Evolutionary conservation across 1,140 invertebrate species (phyloP).

Genomic region (Ceratitis capitata): DNA sequence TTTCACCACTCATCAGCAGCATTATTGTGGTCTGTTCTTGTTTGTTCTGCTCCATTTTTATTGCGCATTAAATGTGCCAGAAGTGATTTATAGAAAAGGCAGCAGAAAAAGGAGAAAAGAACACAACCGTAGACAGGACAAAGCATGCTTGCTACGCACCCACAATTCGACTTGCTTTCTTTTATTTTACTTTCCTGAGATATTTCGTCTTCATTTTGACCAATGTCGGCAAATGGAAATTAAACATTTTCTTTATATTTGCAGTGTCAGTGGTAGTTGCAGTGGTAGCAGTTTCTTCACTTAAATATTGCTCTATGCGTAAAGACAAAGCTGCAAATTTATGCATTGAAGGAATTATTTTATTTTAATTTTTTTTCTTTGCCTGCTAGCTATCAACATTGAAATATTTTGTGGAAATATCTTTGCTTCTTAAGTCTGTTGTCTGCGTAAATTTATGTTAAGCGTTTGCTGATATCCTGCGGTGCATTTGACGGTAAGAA

Average conservation of each 20-base stretch:
- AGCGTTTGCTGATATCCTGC: constrained; percentile 33
- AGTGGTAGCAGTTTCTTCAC: constrained; percentile 6
- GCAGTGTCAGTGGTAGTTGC: not conserved
- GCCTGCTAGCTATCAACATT: not conserved
- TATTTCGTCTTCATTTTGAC: not conserved
- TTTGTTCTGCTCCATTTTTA: not conserved
- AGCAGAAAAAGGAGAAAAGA: not conserved
- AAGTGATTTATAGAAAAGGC: constrained; percentile 23
- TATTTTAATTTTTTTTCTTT: not conserved
- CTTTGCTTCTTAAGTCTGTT: constrained; percentile 16
- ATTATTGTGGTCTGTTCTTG: constrained; percentile 16
- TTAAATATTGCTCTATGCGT: not conserved
- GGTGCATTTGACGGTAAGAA: too few species aligned
- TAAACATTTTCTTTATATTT: not conserved
- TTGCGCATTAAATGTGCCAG: constrained; percentile 39
- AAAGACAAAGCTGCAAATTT: constrained; percentile 36
- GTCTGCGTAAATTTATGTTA: constrained; percentile 31
- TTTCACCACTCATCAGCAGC: constrained; percentile 22
- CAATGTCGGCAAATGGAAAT: not conserved
- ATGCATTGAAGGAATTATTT: constrained; percentile 13
- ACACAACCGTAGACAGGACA: not conserved
- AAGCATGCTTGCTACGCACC: not conserved
- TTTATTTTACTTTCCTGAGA: not conserved
- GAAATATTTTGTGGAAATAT: not conserved
- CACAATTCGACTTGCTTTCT: not conserved